phyloP scores from a whole-genome alignment of 2,888 invertebrate species.

The Macrophya alboannulata region DNA sequence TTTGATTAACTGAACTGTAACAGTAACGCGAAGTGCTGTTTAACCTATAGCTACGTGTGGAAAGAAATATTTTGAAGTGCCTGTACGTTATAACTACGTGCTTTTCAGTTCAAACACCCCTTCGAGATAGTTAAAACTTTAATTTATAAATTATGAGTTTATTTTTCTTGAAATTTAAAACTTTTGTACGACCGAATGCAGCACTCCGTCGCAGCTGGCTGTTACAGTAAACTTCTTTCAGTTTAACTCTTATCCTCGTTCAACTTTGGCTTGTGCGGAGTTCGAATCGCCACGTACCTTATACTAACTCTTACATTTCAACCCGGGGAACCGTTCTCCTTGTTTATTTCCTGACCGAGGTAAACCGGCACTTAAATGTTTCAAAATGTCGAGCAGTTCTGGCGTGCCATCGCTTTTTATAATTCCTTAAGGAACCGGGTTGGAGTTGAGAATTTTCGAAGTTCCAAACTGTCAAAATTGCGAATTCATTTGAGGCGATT shows the following conservation, averaged over 20 bases:
- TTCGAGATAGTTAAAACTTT: constrained; percentile 31
- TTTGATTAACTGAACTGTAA: constrained; percentile 26
- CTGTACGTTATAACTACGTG: constrained; percentile 5
- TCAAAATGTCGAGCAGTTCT: not conserved
- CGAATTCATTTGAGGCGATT: no score
- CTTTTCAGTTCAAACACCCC: not conserved
- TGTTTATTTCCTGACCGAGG: not conserved
- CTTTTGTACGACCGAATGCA: constrained; percentile 6
- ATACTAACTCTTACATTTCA: not conserved
- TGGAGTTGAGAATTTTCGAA: no score
- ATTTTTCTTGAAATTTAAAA: constrained; percentile 44
- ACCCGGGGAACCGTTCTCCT: not conserved
- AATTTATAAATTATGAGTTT: constrained; percentile 29
- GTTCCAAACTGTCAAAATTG: no score
- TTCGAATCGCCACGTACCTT: not conserved
- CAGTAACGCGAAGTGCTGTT: not conserved
- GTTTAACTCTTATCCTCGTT: not conserved
- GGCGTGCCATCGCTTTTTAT: rapidly evolving
- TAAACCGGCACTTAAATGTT: not conserved
- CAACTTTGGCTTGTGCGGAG: constrained; percentile 6
- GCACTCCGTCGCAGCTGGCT: constrained; percentile 29
- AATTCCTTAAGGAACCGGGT: not conserved
- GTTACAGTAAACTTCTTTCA: not conserved
- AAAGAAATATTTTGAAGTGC: constrained; percentile 23
- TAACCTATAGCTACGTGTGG: not conserved